Evolutionary conservation across 1,140 invertebrate species (phyloP).

Genomic region (Mamestra configurata): DNA sequence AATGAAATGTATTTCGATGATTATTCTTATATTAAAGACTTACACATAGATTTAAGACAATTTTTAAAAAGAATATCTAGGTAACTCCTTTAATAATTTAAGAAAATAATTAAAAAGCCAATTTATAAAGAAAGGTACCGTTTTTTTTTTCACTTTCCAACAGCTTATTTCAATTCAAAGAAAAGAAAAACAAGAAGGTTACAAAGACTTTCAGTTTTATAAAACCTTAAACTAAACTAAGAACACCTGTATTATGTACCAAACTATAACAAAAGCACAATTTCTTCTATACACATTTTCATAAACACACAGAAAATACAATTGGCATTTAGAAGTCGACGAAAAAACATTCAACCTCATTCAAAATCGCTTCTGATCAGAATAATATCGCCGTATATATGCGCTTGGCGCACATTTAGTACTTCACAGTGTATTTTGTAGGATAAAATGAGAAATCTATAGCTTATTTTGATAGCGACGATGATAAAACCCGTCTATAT

Average conservation of each 20-base stretch:
- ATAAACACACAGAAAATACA: constrained; percentile 38
- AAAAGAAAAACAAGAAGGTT: not conserved
- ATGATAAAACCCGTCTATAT: constrained; percentile 18
- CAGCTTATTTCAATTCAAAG: no score
- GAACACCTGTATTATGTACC: not conserved
- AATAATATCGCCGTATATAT: constrained; percentile 75
- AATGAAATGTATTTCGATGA: no score
- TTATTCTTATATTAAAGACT: no score
- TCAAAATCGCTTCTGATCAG: constrained; percentile 54
- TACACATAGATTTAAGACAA: no score
- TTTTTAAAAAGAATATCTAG: no score
- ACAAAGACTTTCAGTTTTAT: not conserved
- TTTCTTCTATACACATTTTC: not conserved
- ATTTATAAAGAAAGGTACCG: no score
- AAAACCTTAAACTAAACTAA: not conserved
- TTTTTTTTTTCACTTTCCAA: no score
- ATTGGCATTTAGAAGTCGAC: constrained; percentile 23
- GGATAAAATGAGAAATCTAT: constrained; percentile 65
- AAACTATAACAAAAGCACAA: constrained; percentile 2
- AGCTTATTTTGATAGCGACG: constrained; percentile 52
- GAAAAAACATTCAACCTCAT: constrained; percentile 47
- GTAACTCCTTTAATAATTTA: no score
- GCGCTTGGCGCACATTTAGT: constrained; percentile 53
- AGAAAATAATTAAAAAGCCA: no score
- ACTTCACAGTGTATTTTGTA: constrained; percentile 56